These are phyloP conservation scores for Scaptomyza polygonia DNA, from an alignment of 2,888 invertebrate species.

Conservation along the genomic window DNA sequence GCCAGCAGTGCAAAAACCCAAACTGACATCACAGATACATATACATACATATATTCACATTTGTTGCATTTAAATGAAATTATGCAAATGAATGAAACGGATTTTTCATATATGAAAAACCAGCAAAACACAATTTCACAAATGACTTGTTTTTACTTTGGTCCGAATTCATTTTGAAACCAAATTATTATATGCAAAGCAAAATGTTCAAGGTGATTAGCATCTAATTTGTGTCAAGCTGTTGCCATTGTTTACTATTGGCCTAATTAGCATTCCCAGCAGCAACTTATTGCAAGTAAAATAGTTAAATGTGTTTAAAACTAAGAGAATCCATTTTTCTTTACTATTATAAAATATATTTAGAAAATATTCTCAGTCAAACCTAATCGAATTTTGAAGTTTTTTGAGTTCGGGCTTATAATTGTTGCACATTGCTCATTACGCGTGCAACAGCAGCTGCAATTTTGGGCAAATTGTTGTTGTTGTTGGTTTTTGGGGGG, in stretches of 20 bases:
- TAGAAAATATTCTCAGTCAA: too few species aligned
- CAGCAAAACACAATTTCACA: constrained; percentile 25
- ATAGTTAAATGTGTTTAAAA: background rate
- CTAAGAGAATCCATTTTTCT: too few species aligned
- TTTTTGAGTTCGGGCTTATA: constrained; percentile 1
- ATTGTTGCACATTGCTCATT: constrained; percentile 18
- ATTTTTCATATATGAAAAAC: constrained; percentile 29
- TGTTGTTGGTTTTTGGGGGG: constrained; percentile 19
- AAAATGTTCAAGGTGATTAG: constrained; percentile 33
- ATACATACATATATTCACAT: constrained; percentile 11
- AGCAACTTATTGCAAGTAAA: too few species aligned
- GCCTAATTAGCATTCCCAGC: constrained; percentile 25
- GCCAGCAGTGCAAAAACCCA: constrained; percentile 16
- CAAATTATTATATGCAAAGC: constrained; percentile 21
- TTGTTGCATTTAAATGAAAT: constrained; percentile 44
- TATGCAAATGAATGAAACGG: constrained; percentile 32
- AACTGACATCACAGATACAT: constrained; percentile 16
- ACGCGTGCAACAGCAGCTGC: constrained; percentile 10
- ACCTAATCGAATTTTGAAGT: background rate
- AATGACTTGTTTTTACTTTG: constrained; percentile 34
- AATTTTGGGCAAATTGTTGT: constrained; percentile 25
- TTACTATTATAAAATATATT: background rate
- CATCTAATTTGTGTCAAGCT: constrained; percentile 35
- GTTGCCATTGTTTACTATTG: constrained; percentile 8
- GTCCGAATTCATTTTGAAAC: constrained; percentile 5